Conservation (phyloP, 2,113 vertebrate genomes). For the Colinus virginianus region DNA sequence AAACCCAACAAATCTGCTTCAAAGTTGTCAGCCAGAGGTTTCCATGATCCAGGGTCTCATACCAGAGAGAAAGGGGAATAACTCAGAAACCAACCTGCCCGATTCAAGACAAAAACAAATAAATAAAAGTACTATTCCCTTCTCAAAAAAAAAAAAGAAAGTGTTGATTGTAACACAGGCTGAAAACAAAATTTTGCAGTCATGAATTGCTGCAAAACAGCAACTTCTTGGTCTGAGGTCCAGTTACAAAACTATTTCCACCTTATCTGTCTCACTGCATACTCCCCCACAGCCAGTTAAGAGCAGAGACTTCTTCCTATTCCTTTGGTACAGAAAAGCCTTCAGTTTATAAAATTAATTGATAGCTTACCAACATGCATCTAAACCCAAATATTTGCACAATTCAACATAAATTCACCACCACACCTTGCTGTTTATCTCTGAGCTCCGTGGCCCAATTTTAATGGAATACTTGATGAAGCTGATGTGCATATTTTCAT, state of each 20-base stretch:
- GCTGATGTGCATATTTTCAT: conserved; percentile 38
- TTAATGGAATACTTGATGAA: conserved; percentile 53
- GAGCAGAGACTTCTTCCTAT: not conserved
- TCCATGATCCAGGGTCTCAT: not conserved
- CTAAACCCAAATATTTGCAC: conserved; percentile 39
- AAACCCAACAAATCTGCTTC: not conserved
- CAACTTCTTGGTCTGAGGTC: not conserved
- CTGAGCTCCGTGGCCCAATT: conserved; percentile 12
- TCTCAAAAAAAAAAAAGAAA: not conserved
- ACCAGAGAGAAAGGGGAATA: not conserved
- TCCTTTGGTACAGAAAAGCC: not conserved
- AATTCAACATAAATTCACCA: conserved; percentile 24
- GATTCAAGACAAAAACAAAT: not conserved
- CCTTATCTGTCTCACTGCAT: not conserved
- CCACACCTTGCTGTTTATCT: not conserved
- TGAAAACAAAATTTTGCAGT: not conserved
- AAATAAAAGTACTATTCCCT: not conserved
- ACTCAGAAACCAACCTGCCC: not conserved
- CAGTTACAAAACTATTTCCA: not conserved
- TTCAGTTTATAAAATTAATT: conserved; percentile 24
- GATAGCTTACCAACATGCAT: not conserved
- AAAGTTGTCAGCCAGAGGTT: not conserved
- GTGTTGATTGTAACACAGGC: not conserved
- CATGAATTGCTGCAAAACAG: not conserved
- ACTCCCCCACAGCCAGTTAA: not conserved